Evolutionary conservation across 2,888 invertebrate genomes (phyloP), one percentile per base, ranked within the genome.

Genomic region (Rhyacophila evoluta): DNA sequence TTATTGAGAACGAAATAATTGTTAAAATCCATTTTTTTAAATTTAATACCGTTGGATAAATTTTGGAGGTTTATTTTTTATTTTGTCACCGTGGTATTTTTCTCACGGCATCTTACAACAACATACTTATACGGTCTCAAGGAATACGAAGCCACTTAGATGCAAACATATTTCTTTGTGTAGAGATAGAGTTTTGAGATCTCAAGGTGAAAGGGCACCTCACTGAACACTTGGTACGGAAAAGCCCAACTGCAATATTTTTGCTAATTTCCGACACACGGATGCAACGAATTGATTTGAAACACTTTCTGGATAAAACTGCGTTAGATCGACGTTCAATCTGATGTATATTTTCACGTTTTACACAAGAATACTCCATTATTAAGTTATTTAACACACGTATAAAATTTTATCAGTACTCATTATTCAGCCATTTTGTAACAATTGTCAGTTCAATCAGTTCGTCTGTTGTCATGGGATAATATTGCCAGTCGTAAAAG

Each of bases 321-420:
- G 15, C 15, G 10, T 69, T 28, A n/a, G 37, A 25, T 67, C 37
- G 27, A 36, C 41, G 67, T 27, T 25, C 72, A 71, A 15, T 74
- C 55, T 55, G 19, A 71, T 67, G 70, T 38, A 25, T 77, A 70
- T 74, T 70, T 15, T 19, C 67, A 77, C 70, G 67, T 36, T 70
- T 77, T 71, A 77, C 77, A 37, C 67, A 67, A 68, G 75, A 55
- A 77, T 69, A 71, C 80, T 80, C 80, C 80, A 80, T 80, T 77
- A 80, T 80, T 77, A 77, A 76, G 73, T 73, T 73, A 80, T 77
- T 74, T 69, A 70, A 55, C 69, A 33, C 70, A 37, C 77, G 12
- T 41, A 72, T 68, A 72, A 79, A 73, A 73, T 41, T 76, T 75
- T 67, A 27, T 29, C 72, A 25, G 72, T 39, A 37, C 71, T 79